Base-by-base conservation (phyloP, 2,888 invertebrate species). In the Trichopoda pennipes region DNA sequence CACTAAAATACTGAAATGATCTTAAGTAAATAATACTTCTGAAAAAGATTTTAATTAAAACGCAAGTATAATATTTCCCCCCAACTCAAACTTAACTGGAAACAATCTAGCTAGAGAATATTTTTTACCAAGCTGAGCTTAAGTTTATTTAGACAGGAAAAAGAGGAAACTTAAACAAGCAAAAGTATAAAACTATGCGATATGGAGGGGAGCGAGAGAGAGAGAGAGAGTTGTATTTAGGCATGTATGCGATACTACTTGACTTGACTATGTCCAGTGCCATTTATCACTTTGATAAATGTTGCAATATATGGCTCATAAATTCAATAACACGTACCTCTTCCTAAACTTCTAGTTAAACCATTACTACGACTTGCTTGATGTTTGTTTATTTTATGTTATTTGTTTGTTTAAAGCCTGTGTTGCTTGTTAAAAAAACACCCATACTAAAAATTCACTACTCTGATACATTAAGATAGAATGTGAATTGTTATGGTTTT, bases 241-340 rank as follows among this genome's bases (percentile, higher is more conserved):
- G 28, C 8, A 28, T 82, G 79, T 63, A 79, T 82, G 75, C 61
- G 79, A 79, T 82, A 82, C 79, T 79, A 82, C 82, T 79, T 82
- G 82, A 82, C 82, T 82, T 82, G 82, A 82, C 82, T 69, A 79
- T 82, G 82, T 82, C 79, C 82, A 78, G 83, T 80, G 77, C 78
- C 84, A 85, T 84, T 85, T 85, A 85, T 86, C 85, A 86, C 86
- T 85, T 85, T 86, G 86, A 86, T 86, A 85, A 85, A 86, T 85
- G 85, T 82, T 80, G 83, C 81, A 85, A 83, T 74, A 81, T 79
- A 77, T 81, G 72, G 76, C 83, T 84, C 85, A 85, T 85, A 85
- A 85, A 84, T 85, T 81, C 83, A 85, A 85, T 84, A 83, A 85
- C 84, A 83, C 80, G 83, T 85, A 81, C 80, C 80, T 84, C 75